Evolutionary conservation across 2,888 invertebrate genomes (phyloP).

Genomic region (Oscheius sp.): DNA sequence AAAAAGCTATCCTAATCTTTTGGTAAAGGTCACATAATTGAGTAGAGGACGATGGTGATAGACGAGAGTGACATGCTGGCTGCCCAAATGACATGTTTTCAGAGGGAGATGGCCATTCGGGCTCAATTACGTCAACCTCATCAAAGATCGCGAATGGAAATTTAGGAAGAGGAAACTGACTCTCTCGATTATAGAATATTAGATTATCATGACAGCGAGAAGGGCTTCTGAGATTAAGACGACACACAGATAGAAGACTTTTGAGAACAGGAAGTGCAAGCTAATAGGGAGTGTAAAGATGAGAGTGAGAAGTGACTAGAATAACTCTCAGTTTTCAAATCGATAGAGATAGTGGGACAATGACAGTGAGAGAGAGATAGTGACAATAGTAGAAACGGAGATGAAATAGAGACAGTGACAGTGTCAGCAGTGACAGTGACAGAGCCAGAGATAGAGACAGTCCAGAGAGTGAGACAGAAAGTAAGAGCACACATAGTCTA

Average conservation of each 20-base stretch:
- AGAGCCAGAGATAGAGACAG: background rate
- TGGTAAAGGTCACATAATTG: background rate
- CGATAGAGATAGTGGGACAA: background rate
- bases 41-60: background rate
- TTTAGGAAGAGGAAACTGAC: too few species aligned
- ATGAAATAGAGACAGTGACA: background rate
- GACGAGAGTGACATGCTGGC: background rate
- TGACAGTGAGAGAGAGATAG: slow-evolving; percentile 1
- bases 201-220: too few species aligned
- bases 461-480: background rate
- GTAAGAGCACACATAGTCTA: background rate
- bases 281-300: background rate
- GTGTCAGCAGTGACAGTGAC: background rate
- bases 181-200: too few species aligned
- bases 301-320: background rate
- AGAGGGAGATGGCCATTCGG: background rate
- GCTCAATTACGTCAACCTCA: background rate
- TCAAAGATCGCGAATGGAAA: background rate
- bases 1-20: too few species aligned
- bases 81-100: background rate
- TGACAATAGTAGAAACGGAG: background rate
- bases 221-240: too few species aligned
- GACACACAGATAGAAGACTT: too few species aligned
- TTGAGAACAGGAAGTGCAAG: too few species aligned
- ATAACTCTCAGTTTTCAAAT: background rate